These are phyloP conservation scores for Omphaloscelis lunosa DNA, from an alignment of 2,888 invertebrate species.

Conservation along the genomic window DNA sequence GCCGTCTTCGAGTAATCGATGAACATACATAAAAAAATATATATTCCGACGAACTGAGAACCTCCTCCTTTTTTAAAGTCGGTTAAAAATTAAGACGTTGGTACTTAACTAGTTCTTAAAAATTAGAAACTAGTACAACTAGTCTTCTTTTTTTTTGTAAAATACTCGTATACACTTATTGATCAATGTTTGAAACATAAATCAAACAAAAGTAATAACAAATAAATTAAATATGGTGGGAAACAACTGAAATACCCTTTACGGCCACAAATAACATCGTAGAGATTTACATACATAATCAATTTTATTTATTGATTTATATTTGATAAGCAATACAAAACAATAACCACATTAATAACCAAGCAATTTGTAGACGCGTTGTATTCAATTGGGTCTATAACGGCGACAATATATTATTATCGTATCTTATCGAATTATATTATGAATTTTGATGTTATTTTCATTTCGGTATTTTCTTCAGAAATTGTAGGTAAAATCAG, in stretches of 20 bases:
- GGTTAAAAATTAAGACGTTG: not conserved
- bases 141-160: not conserved
- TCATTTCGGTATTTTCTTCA: not conserved
- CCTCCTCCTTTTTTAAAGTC: too few species aligned
- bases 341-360: not conserved
- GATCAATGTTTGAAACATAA: not conserved
- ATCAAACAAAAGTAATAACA: slow-evolving; percentile 12
- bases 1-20: too few species aligned
- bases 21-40: too few species aligned
- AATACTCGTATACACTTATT: not conserved
- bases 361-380: slow-evolving; percentile 8
- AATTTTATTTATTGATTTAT: slow-evolving; percentile 29
- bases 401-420: not conserved
- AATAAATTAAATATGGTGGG: slow-evolving; percentile 2
- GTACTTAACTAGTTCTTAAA: not conserved
- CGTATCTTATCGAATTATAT: not conserved
- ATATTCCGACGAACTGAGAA: too few species aligned
- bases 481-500: too few species aligned
- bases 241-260: slow-evolving; percentile 5
- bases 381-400: slow-evolving; percentile 1
- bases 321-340: slow-evolving; percentile 20
- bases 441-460: not conserved
- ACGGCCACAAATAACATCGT: slow-evolving; percentile 3
- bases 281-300: slow-evolving; percentile 26
- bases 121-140: not conserved